Conservation (phyloP, 2,113 vertebrate genomes). For the Dromas ardeola region DNA sequence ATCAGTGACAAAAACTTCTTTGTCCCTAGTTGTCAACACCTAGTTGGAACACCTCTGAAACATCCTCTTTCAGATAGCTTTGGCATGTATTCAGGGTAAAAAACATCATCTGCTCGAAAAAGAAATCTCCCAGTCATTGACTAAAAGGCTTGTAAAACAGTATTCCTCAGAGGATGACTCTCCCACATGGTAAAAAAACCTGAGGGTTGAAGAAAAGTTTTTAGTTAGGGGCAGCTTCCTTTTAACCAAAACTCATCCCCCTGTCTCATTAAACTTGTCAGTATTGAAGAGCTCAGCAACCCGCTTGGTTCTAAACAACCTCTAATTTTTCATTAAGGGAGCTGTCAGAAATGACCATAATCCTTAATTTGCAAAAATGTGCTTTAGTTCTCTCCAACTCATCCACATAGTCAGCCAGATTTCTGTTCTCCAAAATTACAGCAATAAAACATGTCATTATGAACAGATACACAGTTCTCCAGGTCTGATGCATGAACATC, state of each 20-base stretch:
- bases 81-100: neutral
- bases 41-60: neutral
- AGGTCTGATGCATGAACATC: neutral
- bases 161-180: neutral
- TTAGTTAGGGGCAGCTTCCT: neutral
- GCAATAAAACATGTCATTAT: neutral
- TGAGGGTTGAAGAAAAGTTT: neutral
- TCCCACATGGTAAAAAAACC: neutral
- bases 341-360: neutral
- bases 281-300: neutral
- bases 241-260: neutral
- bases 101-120: neutral
- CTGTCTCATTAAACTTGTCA: neutral
- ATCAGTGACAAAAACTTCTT: neutral
- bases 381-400: neutral
- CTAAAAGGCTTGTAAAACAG: neutral
- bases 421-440: neutral
- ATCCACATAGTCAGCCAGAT: neutral
- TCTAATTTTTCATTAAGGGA: constrained; percentile 5
- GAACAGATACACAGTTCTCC: neutral
- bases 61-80: neutral
- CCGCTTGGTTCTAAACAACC: neutral
- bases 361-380: neutral
- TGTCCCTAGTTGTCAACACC: neutral
- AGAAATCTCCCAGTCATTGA: neutral